phyloP scores from a whole-genome alignment of 2,797 vertebrate species.

The Pseudotriccus pelzelni region DNA sequence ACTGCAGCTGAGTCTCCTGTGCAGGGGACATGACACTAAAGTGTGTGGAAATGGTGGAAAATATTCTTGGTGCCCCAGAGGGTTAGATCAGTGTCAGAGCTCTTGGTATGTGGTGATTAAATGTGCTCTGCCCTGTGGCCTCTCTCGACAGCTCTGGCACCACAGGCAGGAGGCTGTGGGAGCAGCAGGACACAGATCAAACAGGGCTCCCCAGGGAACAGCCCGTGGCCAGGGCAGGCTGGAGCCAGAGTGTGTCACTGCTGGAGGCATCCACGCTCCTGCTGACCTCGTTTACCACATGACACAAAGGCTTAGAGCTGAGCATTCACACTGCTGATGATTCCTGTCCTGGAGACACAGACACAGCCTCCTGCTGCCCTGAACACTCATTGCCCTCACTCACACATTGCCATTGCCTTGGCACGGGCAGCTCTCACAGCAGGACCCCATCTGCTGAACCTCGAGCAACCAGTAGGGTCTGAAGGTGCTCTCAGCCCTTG shows the following conservation, averaged over 20 bases:
- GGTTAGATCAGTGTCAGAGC: too few relatives aligned
- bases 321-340: accelerated
- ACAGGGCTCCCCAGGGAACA: not conserved
- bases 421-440: not conserved
- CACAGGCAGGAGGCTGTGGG: not conserved
- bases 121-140: accelerated
- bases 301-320: not conserved
- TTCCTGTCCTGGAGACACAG: not conserved
- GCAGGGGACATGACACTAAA: not conserved
- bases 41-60: not conserved
- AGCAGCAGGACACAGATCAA: not conserved
- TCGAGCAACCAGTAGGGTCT: not conserved
- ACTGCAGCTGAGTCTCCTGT: not conserved
- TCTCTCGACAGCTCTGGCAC: not conserved
- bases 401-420: accelerated
- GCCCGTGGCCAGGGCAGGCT: not conserved
- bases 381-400: not conserved
- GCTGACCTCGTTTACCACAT: not conserved
- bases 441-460: not conserved
- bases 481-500: not conserved
- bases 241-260: accelerated
- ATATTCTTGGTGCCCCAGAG: not conserved
- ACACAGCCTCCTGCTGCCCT: not conserved
- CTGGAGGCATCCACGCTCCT: not conserved
- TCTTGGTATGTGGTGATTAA: accelerated